Conservation (phyloP, 2,888 invertebrate species). For the Cephonodes hylas region DNA sequence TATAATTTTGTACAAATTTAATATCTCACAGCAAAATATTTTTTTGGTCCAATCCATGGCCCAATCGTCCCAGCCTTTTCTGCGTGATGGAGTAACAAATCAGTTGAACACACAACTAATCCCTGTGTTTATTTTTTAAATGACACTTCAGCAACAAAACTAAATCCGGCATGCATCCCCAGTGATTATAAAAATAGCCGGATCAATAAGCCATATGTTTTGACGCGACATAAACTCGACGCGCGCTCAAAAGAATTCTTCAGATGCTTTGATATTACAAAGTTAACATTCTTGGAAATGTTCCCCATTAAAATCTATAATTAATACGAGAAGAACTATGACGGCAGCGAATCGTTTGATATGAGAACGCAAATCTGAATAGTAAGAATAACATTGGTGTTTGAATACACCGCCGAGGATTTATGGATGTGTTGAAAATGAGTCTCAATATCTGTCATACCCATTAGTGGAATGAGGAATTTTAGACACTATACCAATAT, state of each 20-base stretch:
- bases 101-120: too few species aligned
- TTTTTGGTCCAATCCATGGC: too few species aligned
- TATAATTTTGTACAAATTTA: too few species aligned
- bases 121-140: not conserved
- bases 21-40: too few species aligned
- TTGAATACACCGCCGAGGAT: not conserved
- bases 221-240: not conserved
- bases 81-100: too few species aligned
- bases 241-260: slow-evolving; percentile 3
- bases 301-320: slow-evolving; percentile 2
- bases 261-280: not conserved
- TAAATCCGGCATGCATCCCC: not conserved
- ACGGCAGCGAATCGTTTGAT: not conserved
- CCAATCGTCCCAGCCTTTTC: too few species aligned
- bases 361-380: not conserved
- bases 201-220: slow-evolving; percentile 7
- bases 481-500: too few species aligned
- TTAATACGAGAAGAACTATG: not conserved
- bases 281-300: slow-evolving; percentile 5
- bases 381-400: not conserved
- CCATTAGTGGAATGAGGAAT: too few species aligned
- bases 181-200: not conserved
- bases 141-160: not conserved
- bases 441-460: too few species aligned
- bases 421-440: not conserved